A percentile compares a stretch with the other conserved stretches of the same genome.
Evolutionary conservation across 2,888 invertebrate species (phyloP).

Genomic region (Trachelus iudaicus): DNA sequence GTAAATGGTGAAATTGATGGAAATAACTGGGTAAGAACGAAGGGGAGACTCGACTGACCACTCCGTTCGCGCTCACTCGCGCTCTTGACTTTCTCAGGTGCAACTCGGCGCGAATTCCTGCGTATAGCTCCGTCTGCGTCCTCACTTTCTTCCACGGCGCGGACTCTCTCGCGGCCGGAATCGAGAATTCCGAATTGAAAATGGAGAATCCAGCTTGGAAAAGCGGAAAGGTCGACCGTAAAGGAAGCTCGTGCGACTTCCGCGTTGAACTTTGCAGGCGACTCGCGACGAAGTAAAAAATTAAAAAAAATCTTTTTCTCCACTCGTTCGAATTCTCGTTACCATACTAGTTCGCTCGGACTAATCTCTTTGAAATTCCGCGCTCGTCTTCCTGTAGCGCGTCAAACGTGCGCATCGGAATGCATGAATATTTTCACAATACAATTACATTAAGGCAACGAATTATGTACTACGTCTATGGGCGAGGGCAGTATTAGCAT

Average conservation of each 20-base stretch:
- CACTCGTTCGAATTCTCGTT: too few species aligned
- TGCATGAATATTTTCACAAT: conserved; percentile 51
- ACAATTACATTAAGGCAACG: conserved; percentile 45
- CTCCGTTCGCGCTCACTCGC: conserved; percentile 25
- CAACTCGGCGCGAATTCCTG: conserved; percentile 28
- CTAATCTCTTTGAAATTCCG: too few species aligned
- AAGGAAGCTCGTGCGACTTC: neutral
- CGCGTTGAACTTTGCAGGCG: too few species aligned
- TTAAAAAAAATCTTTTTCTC: too few species aligned
- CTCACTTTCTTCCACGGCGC: neutral
- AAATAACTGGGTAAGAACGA: too few species aligned
- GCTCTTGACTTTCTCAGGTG: conserved; percentile 61
- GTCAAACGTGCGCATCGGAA: conserved; percentile 24
- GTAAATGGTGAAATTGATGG: too few species aligned
- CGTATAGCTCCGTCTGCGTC: conserved; percentile 10
- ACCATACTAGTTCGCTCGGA: too few species aligned
- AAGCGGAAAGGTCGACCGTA: neutral
- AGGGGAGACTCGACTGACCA: neutral
- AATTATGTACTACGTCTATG: conserved; percentile 22
- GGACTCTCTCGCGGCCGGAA: conserved; percentile 1
- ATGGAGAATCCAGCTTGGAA: neutral
- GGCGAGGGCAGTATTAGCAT: conserved; percentile 19
- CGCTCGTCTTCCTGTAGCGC: conserved; percentile 3
- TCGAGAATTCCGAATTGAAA: neutral
- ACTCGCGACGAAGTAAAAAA: too few species aligned